Base-by-base conservation (phyloP, 1,140 invertebrate genomes). In the Ceratitis capitata region DNA sequence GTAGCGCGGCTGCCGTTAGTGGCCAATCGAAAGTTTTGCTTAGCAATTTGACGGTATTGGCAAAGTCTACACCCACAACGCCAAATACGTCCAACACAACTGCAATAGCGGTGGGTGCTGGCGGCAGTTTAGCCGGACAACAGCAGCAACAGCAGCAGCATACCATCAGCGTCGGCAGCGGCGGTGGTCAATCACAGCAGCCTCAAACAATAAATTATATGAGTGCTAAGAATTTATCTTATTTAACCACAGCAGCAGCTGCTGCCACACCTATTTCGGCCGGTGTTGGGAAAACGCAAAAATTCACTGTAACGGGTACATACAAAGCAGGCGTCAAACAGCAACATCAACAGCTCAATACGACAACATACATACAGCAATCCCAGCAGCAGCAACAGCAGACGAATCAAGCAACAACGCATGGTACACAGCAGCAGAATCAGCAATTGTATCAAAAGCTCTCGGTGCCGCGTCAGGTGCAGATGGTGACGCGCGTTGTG, bases 31-130 rank as follows among this genome's bases (percentile, higher is more conserved):
- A 91, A 87, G 86, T 91, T 39, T 42, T 92, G 78, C 87, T 92
- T 12, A 89, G 91, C 82, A 92, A 92, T 88, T 87, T 92, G 82
- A 91, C 91, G 35, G 89, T 92, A 32, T 85, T 92, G 35, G 90
- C 91, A 14, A 92, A 92, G 39, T 89, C 84, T 42, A 26, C 49
- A 39, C n/a, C 51, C 26, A 85, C n/a, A 0, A 32, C 74, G 16
- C 12, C 58, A 19, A 69, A 35, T 78, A 61, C 42, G n/a, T 19
- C 61, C 29, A 12, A 23, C 56, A 26, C 42, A 14, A 39, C 23
- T 14, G 19, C 29, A 35, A 12, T 45, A n/a, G 39, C n/a, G 10
- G 39, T 45, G 9, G 85, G 61, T 9, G 35, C 69, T 45, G 16
- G 0, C 47, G 82, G 64, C 49, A 51, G 19, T 39, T 35, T 69